Evolutionary conservation across 2,888 invertebrate genomes (phyloP).

Genomic region (Hoplodrina ambigua): DNA sequence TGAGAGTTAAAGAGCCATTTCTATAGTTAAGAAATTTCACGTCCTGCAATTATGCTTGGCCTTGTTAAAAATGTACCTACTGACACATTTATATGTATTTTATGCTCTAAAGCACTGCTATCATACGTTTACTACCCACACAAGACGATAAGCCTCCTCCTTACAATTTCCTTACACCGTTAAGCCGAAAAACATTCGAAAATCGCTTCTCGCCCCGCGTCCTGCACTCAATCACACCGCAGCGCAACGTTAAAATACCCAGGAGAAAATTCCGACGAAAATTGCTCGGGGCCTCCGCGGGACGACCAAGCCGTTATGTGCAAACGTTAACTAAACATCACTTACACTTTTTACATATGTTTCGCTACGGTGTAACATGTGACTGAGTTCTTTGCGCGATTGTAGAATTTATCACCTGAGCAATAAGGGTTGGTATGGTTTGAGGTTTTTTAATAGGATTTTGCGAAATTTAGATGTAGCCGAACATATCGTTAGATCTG

Average conservation of each 20-base stretch:
- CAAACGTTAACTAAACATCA: slow-evolving; percentile 68
- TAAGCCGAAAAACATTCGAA: slow-evolving; percentile 39
- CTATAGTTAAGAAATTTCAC: too few species aligned
- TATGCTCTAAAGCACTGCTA: slow-evolving; percentile 5
- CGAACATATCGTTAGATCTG: slow-evolving; percentile 50
- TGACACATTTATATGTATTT: neutral
- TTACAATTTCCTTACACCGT: slow-evolving; percentile 41
- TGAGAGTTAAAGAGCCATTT: too few species aligned
- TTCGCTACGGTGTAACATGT: slow-evolving; percentile 60
- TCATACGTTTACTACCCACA: slow-evolving; percentile 23
- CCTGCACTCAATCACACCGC: slow-evolving; percentile 57
- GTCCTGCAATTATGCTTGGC: neutral
- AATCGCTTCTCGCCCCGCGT: slow-evolving; percentile 51
- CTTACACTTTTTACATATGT: slow-evolving; percentile 68
- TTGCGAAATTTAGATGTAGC: slow-evolving; percentile 52
- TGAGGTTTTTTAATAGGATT: slow-evolving; percentile 50
- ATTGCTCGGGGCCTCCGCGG: slow-evolving; percentile 68
- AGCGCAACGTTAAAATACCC: slow-evolving; percentile 68
- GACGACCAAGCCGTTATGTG: slow-evolving; percentile 64
- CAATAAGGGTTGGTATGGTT: slow-evolving; percentile 35
- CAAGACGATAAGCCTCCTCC: slow-evolving; percentile 29
- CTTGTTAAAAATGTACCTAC: neutral
- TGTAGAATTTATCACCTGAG: slow-evolving; percentile 29
- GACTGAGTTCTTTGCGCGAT: slow-evolving; percentile 24
- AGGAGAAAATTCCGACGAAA: slow-evolving; percentile 76